phyloP scores from a whole-genome alignment of 2,888 invertebrate genomes.

The Eupithecia tripunctaria region DNA sequence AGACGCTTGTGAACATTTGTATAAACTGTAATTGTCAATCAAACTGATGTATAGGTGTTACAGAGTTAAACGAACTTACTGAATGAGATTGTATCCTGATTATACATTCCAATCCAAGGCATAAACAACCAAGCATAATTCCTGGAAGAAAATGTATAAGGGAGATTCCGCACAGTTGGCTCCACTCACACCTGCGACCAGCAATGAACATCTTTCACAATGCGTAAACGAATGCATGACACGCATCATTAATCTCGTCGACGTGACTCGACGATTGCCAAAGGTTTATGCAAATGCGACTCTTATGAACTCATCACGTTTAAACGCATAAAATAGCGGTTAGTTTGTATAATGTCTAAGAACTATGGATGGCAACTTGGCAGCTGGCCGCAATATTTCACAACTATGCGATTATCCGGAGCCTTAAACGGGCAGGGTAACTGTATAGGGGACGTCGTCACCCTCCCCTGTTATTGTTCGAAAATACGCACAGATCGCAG shows the following conservation, averaged over 20 bases:
- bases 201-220: slow-evolving; percentile 62
- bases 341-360: slow-evolving; percentile 53
- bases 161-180: slow-evolving; percentile 44
- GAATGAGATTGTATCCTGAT: not conserved
- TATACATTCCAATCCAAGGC: slow-evolving; percentile 1
- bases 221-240: slow-evolving; percentile 55
- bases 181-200: slow-evolving; percentile 44
- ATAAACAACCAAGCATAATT: not conserved
- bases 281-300: slow-evolving; percentile 66
- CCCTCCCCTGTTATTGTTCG: slow-evolving; percentile 69
- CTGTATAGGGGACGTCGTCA: slow-evolving; percentile 59
- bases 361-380: slow-evolving; percentile 61
- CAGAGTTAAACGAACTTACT: not conserved
- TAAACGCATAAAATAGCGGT: slow-evolving; percentile 70
- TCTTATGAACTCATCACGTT: slow-evolving; percentile 72
- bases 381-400: slow-evolving; percentile 72
- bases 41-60: not conserved
- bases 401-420: slow-evolving; percentile 66
- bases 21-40: not conserved
- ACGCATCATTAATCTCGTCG: slow-evolving; percentile 67
- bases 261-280: slow-evolving; percentile 69
- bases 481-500: slow-evolving; percentile 59
- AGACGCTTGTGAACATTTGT: not conserved
- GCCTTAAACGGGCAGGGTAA: slow-evolving; percentile 59
- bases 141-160: slow-evolving; percentile 37